Evolutionary conservation across 1,140 invertebrate species (phyloP).

Genomic region (Gonioctena quinquepunctata): DNA sequence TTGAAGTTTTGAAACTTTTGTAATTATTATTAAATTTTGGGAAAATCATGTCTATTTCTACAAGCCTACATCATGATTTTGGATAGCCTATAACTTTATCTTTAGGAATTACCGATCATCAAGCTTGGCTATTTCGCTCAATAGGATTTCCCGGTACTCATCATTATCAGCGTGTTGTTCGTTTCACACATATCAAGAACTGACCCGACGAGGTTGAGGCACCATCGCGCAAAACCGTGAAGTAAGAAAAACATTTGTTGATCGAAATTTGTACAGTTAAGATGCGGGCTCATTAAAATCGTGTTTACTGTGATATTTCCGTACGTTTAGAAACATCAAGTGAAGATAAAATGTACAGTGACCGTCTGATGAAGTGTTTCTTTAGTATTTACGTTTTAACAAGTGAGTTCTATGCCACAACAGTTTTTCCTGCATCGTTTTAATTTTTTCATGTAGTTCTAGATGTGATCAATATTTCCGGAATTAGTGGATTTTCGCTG

Average conservation of each 20-base stretch:
- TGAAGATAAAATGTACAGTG: not conserved
- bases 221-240: no score
- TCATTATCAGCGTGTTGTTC: no score
- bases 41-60: no score
- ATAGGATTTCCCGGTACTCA: not conserved
- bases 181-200: not conserved
- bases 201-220: not conserved
- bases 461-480: not conserved
- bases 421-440: not conserved
- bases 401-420: conserved; percentile 6
- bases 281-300: no score
- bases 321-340: no score
- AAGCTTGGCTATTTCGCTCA: no score
- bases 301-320: no score
- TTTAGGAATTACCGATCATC: no score
- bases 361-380: not conserved
- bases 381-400: not conserved
- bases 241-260: not conserved
- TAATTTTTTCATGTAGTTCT: not conserved
- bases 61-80: no score
- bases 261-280: not conserved
- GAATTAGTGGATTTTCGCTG: not conserved
- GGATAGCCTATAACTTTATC: no score
- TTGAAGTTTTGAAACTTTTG: no score
- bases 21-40: no score